Evolutionary conservation across 2,797 vertebrate species (phyloP), one percentile per base, ranked within the genome.

Genomic region (Poeciliopsis turneri): DNA sequence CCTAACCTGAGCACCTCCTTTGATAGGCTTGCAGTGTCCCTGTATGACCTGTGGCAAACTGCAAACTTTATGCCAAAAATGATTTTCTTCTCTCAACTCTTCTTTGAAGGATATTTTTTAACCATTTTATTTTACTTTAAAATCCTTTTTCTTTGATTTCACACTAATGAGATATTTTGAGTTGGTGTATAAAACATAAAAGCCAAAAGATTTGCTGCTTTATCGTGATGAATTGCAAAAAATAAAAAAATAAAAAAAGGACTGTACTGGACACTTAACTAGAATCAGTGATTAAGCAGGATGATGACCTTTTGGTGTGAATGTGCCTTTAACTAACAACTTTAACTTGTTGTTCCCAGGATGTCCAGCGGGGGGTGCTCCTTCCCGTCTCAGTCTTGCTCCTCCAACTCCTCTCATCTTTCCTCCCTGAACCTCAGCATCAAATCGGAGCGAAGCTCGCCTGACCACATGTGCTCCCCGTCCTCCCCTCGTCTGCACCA

Each of bases 381-480:
- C 39, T 95, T 87, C 86, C 87, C 91, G 72, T 90, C 95, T 64
- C 96, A 94, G 84, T 87, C 94, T 69, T 92, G 95, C 89, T 85
- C 92, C 25, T 90, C 93, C 0, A 75, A 86, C 74, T 90, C 93
- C 15, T 87, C 91, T 2, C 82, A 96, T 78, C 90, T 95, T 0
- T 86, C 94, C 41, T 94, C 92, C 74, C 93, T 95, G 36, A 89
- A 94, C 75, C 78, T 97, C 93, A 97, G 88, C 94, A 97, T 99
- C 95, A 99, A 99, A 86, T 97, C 97, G 0, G 98, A 99, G 92
- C 96, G 97, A 0, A 92, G 95, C 86, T 98, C 98, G 2, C 97
- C 98, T 0, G 96, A 95, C 36, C 95, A 96, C 80, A 95, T 94
- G 71, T 88, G 92, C 79, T 94, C 95, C 1, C 88, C 96, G 0